Evolutionary conservation across 2,888 invertebrate genomes (phyloP).

Genomic region (Leistus spinibarbis): DNA sequence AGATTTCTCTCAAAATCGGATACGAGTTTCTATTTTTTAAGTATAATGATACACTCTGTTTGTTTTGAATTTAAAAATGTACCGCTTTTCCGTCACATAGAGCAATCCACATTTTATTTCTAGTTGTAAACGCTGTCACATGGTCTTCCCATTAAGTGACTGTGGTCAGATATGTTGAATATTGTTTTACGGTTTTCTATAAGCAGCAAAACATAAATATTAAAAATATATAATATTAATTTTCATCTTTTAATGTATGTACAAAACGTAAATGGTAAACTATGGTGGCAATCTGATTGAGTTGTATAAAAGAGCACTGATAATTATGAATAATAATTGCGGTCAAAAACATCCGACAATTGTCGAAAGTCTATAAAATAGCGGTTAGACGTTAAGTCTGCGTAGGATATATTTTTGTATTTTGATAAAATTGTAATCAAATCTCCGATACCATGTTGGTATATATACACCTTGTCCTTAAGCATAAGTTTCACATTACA

Average conservation of each 20-base stretch:
- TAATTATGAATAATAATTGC: too few species aligned
- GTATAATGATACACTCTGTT: neutral
- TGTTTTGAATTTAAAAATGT: neutral
- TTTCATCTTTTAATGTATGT: too few species aligned
- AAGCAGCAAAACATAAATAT: neutral
- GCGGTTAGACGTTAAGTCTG: too few species aligned
- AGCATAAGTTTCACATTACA: neutral
- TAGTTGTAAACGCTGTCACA: conserved; percentile 5
- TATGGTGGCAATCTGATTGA: too few species aligned
- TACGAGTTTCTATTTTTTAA: neutral
- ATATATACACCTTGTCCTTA: neutral
- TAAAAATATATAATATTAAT: neutral
- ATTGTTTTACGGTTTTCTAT: neutral
- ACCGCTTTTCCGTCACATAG: neutral
- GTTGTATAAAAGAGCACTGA: too few species aligned
- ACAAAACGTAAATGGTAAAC: too few species aligned
- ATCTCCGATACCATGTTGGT: neutral
- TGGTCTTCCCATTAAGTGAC: neutral
- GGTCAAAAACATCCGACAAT: too few species aligned
- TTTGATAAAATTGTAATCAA: neutral
- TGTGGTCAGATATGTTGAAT: conserved; percentile 1
- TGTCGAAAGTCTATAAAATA: too few species aligned
- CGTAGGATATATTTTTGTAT: too few species aligned
- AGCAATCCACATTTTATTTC: conserved; percentile 11
- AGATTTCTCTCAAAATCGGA: neutral